These are phyloP conservation scores for Archips xylosteana DNA, from an alignment of 2,888 invertebrate species.

Conservation along the genomic window DNA sequence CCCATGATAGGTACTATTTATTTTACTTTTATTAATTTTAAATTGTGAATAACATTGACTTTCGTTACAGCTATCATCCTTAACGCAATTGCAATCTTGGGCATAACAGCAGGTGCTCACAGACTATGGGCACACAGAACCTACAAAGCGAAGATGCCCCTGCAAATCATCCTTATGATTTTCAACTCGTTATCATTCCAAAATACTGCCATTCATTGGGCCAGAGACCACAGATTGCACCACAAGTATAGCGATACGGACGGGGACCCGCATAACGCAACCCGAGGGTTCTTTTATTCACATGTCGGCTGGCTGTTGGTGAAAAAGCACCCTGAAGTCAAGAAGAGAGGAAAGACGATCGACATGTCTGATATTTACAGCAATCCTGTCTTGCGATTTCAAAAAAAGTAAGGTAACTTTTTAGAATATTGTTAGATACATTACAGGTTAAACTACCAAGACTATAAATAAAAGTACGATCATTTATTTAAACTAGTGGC, in stretches of 20 bases:
- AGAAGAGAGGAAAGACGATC: slow-evolving; percentile 85
- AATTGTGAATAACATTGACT: background rate
- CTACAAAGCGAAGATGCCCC: slow-evolving; percentile 95
- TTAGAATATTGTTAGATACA: background rate
- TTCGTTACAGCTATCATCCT: slow-evolving; percentile 11
- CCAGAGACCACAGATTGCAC: slow-evolving; percentile 91
- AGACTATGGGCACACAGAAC: slow-evolving; percentile 97
- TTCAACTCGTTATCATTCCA: slow-evolving; percentile 59
- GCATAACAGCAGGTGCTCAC: slow-evolving; percentile 92
- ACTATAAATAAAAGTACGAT: too few species aligned
- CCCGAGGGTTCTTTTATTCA: slow-evolving; percentile 96
- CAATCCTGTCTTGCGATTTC: slow-evolving; percentile 94
- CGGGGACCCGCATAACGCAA: slow-evolving; percentile 96
- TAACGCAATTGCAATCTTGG: slow-evolving; percentile 6
- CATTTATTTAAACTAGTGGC: too few species aligned
- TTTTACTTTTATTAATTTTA: too few species aligned
- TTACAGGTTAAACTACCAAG: too few species aligned
- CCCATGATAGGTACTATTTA: too few species aligned
- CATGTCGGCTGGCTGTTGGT: slow-evolving; percentile 97
- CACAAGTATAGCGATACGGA: slow-evolving; percentile 96
- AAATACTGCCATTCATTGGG: slow-evolving; percentile 89
- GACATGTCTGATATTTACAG: slow-evolving; percentile 93
- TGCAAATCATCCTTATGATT: slow-evolving; percentile 92
- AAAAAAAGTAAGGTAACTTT: slow-evolving; percentile 88
- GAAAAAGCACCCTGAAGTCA: slow-evolving; percentile 95